Conservation (phyloP, 2,797 vertebrate genomes). For the Chaunax sp. region DNA sequence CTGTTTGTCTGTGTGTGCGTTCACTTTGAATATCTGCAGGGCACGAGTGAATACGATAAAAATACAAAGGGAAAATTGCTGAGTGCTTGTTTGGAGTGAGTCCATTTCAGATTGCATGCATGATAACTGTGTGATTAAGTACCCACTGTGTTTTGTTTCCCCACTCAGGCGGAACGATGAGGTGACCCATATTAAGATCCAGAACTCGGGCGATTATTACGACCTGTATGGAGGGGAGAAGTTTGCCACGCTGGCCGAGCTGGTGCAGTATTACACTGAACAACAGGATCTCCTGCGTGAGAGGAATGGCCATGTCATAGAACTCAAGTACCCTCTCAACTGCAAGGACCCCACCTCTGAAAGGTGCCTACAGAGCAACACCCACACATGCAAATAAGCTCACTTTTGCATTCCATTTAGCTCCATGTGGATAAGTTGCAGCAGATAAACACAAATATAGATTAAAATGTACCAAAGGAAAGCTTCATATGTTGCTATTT, state of each 20-base stretch:
- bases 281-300: slow-evolving; percentile 90
- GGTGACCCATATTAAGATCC: slow-evolving; percentile 95
- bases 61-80: background rate
- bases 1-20: slow-evolving; percentile 12
- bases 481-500: slow-evolving; percentile 1
- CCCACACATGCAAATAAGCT: slow-evolving; percentile 16
- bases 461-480: background rate
- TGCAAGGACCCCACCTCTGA: slow-evolving; percentile 93
- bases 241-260: slow-evolving; percentile 89
- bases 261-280: slow-evolving; percentile 92
- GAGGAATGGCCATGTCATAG: slow-evolving; percentile 89
- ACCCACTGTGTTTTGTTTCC: slow-evolving; percentile 2
- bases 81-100: slow-evolving; percentile 6
- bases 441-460: slow-evolving; percentile 1
- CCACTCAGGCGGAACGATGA: slow-evolving; percentile 85
- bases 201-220: slow-evolving; percentile 91
- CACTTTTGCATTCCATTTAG: slow-evolving; percentile 9
- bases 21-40: slow-evolving; percentile 35
- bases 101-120: slow-evolving; percentile 17
- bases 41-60: slow-evolving; percentile 12
- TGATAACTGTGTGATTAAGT: slow-evolving; percentile 19
- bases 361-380: slow-evolving; percentile 74
- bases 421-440: background rate
- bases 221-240: slow-evolving; percentile 93
- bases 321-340: slow-evolving; percentile 92